phyloP scores from a whole-genome alignment of 2,888 invertebrate species.

The Agrenia bidenticulata region DNA sequence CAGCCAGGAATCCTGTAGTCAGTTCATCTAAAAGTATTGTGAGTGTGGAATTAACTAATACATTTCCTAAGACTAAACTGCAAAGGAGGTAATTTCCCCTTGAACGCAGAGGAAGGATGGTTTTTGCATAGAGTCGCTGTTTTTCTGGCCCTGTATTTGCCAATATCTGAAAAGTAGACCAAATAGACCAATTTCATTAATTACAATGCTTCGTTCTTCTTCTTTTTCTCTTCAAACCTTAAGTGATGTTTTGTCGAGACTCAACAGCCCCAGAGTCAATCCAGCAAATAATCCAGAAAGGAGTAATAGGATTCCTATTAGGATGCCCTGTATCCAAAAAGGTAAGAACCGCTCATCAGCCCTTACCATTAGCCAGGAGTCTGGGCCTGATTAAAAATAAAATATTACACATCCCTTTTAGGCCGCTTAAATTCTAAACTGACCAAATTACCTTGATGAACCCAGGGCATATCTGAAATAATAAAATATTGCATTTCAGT shows the following conservation, averaged over 20 bases:
- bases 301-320: constrained; percentile 67
- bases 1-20: constrained; percentile 72
- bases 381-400: constrained; percentile 46
- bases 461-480: constrained; percentile 42
- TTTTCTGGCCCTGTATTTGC: constrained; percentile 69
- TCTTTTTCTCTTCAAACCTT: no score
- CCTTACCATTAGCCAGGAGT: constrained; percentile 56
- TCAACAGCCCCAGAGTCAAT: constrained; percentile 92
- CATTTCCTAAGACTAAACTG: constrained; percentile 74
- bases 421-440: background rate
- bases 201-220: constrained; percentile 79
- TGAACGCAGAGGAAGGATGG: constrained; percentile 88
- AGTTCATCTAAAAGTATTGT: constrained; percentile 93
- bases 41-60: constrained; percentile 95
- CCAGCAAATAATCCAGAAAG: constrained; percentile 97
- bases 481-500: background rate
- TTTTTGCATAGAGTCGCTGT: constrained; percentile 79
- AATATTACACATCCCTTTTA: constrained; percentile 3
- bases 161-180: no score
- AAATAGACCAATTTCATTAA: no score
- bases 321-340: background rate
- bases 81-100: constrained; percentile 93
- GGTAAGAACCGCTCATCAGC: constrained; percentile 71
- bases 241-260: constrained; percentile 89
- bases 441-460: constrained; percentile 51